These are phyloP conservation scores for Helicoverpa zea DNA, from an alignment of 1,140 invertebrate species.

Conservation along the genomic window DNA sequence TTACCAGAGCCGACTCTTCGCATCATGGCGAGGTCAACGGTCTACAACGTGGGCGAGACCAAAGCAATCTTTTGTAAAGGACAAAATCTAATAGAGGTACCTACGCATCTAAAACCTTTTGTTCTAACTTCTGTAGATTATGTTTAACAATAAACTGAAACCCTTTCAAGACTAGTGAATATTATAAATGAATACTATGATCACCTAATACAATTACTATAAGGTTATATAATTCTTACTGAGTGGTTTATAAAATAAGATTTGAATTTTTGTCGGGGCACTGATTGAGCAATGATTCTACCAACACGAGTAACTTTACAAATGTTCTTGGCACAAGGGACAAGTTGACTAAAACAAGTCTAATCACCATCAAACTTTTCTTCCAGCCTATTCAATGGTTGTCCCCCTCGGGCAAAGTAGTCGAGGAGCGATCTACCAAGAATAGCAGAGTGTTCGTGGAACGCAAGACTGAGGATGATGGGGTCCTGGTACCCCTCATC, in stretches of 20 bases:
- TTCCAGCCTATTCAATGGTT: slow-evolving; percentile 77
- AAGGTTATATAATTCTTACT: no score
- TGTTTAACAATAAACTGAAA: no score
- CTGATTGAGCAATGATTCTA: no score
- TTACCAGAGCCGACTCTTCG: slow-evolving; percentile 62
- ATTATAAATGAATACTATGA: no score
- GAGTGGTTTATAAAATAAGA: no score
- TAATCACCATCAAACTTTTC: neutral
- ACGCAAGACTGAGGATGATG: slow-evolving; percentile 62
- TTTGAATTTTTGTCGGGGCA: no score
- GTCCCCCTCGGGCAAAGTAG: slow-evolving; percentile 64
- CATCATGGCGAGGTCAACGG: slow-evolving; percentile 71
- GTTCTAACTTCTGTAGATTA: no score
- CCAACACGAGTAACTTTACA: no score
- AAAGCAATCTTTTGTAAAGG: slow-evolving; percentile 79
- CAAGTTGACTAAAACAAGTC: no score
- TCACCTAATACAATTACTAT: no score
- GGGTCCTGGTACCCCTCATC: slow-evolving; percentile 67
- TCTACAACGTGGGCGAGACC: slow-evolving; percentile 74
- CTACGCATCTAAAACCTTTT: neutral
- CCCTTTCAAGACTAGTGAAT: no score
- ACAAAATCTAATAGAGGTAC: slow-evolving; percentile 68
- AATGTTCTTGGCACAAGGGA: no score
- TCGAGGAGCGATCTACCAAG: slow-evolving; percentile 65
- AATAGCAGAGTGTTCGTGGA: slow-evolving; percentile 76